phyloP scores from a whole-genome alignment of 2,113 vertebrate species.

The Bos indicus region DNA sequence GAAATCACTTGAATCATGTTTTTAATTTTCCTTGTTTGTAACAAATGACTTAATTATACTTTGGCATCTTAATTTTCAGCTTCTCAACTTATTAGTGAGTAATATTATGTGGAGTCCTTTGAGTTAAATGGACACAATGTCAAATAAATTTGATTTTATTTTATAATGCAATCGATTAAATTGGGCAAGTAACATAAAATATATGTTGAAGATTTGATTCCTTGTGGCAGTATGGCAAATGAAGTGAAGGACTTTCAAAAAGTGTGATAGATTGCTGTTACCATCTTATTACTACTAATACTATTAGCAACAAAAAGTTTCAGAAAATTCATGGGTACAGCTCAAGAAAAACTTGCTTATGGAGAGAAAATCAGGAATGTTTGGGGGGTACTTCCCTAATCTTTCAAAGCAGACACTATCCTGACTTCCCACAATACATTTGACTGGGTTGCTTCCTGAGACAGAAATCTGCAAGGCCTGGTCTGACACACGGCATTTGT shows the following conservation, averaged over 20 bases:
- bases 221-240: not conserved
- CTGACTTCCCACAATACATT: not conserved
- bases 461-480: not conserved
- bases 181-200: not conserved
- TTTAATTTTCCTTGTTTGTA: conserved; percentile 23
- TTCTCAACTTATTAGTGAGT: not conserved
- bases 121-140: not conserved
- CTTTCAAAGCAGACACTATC: not conserved
- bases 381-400: not conserved
- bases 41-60: not conserved
- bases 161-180: not conserved
- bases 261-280: not conserved
- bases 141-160: not conserved
- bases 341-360: not conserved
- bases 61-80: conserved; percentile 9
- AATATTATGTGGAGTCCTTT: not conserved
- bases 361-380: not conserved
- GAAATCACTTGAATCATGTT: not conserved
- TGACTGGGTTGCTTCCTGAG: not conserved
- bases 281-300: not conserved
- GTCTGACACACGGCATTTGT: not conserved
- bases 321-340: not conserved
- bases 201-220: not conserved
- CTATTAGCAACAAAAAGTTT: not conserved
- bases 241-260: not conserved